A percentile compares a stretch with the other conserved stretches of the same genome.
Evolutionary conservation across 1,140 invertebrate species (phyloP).

Genomic region (Drosophila mojavensis): DNA sequence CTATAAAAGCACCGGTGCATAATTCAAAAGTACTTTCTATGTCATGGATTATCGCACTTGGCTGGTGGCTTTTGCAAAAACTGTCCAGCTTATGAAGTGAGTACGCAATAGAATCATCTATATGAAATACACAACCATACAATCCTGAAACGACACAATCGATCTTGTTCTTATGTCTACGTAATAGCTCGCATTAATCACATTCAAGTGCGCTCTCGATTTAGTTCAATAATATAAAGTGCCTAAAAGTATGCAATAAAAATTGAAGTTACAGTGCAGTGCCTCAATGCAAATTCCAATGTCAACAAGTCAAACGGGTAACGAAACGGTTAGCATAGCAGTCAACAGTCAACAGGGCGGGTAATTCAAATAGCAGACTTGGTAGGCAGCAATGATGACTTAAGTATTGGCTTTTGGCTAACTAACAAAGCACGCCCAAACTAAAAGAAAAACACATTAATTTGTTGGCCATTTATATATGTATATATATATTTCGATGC

Average conservation of each 20-base stretch:
- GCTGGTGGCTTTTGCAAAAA: neutral
- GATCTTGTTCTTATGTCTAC: slow-evolving; percentile 12
- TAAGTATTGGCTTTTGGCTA: too few relatives aligned
- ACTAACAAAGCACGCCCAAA: neutral
- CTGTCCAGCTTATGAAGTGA: neutral
- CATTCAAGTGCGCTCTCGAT: too few relatives aligned
- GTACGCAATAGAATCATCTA: slow-evolving; percentile 14
- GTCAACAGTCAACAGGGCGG: too few relatives aligned
- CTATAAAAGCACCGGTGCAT: too few relatives aligned
- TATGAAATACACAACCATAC: slow-evolving; percentile 60
- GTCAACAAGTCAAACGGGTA: neutral
- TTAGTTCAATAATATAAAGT: too few relatives aligned
- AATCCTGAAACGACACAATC: slow-evolving; percentile 17
- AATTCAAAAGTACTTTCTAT: too few relatives aligned
- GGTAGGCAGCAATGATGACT: too few relatives aligned
- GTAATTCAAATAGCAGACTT: too few relatives aligned
- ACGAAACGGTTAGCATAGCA: neutral
- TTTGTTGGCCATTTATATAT: slow-evolving; percentile 54
- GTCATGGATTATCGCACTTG: too few relatives aligned
- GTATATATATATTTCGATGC: slow-evolving; percentile 51
- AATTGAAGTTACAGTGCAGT: too few relatives aligned
- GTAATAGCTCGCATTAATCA: slow-evolving; percentile 25
- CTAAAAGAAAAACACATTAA: slow-evolving; percentile 10
- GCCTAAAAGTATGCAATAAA: too few relatives aligned
- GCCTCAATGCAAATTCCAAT: too few relatives aligned